phyloP scores from a whole-genome alignment of 2,797 vertebrate genomes.

The Rhinella marina region DNA sequence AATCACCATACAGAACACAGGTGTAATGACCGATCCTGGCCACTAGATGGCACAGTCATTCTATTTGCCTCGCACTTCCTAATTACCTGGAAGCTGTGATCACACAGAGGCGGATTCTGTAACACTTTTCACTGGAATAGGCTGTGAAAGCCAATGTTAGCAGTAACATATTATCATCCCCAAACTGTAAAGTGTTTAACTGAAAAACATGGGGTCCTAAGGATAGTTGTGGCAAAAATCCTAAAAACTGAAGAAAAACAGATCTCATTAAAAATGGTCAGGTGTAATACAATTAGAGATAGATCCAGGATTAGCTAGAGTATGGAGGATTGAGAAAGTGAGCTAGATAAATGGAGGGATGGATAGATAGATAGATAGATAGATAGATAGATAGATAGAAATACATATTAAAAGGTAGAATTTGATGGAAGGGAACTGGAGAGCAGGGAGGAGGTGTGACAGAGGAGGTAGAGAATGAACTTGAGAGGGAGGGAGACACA shows the following conservation, averaged over 20 bases:
- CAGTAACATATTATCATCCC: neutral
- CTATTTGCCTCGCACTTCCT: neutral
- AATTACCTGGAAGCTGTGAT: constrained; percentile 46
- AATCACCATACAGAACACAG: constrained; percentile 2
- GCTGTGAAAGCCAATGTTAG: neutral
- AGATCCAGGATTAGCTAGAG: neutral
- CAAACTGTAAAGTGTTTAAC: neutral
- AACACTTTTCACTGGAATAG: neutral
- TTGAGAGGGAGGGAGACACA: constrained; percentile 45
- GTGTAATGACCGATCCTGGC: neutral
- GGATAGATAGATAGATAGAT: neutral
- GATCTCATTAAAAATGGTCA: neutral
- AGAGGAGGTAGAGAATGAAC: constrained; percentile 44
- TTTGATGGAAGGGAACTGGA: neutral
- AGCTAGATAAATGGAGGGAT: neutral
- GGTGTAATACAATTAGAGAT: neutral
- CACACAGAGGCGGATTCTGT: constrained; percentile 23
- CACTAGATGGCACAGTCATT: constrained; percentile 48
- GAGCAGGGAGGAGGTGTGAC: constrained; percentile 51
- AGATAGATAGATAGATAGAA: neutral
- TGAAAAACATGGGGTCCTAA: neutral
- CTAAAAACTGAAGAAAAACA: neutral
- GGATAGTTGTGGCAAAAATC: neutral
- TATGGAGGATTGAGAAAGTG: neutral
- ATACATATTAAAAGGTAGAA: neutral